Conservation (phyloP, 2,888 invertebrate genomes). For the Ptychoptera contaminata region DNA sequence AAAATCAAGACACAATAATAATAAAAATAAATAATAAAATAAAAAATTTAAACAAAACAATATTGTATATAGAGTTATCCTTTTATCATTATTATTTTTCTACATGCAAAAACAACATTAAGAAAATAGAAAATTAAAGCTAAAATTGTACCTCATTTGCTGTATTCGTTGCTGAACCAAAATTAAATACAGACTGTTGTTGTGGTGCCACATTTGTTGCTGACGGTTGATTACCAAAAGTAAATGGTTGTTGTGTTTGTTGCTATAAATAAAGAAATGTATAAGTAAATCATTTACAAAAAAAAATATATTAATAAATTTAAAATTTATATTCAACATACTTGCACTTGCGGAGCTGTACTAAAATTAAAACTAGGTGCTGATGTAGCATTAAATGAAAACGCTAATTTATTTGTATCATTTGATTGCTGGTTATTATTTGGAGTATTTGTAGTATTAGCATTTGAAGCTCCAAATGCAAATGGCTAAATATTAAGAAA, state of each 20-base stretch:
- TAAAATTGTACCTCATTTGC: constrained; percentile 1
- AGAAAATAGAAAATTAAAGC: neutral
- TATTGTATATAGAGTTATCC: no score
- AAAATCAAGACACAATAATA: neutral
- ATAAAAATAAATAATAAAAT: constrained; percentile 1
- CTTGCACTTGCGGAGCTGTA: neutral
- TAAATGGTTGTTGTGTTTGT: constrained; percentile 1
- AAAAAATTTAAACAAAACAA: neutral
- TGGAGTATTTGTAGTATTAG: neutral
- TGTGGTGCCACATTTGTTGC: neutral
- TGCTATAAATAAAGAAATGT: neutral
- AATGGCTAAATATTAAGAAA: constrained; percentile 5
- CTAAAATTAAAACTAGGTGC: constrained; percentile 6
- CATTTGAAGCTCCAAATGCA: constrained; percentile 6
- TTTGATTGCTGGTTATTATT: constrained; percentile 3
- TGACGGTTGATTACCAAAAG: neutral
- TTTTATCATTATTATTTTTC: no score
- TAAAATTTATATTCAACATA: no score
- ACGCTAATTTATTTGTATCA: constrained; percentile 2
- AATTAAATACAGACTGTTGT: constrained; percentile 11
- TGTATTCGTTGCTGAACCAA: constrained; percentile 11
- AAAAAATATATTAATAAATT: no score
- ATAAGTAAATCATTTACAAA: no score
- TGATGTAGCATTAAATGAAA: constrained; percentile 5
- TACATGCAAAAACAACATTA: no score